Percentiles rank a stretch among this genome's conserved stretches.
Conservation (phyloP, 2,888 invertebrate species). For the Tillus elongatus region DNA sequence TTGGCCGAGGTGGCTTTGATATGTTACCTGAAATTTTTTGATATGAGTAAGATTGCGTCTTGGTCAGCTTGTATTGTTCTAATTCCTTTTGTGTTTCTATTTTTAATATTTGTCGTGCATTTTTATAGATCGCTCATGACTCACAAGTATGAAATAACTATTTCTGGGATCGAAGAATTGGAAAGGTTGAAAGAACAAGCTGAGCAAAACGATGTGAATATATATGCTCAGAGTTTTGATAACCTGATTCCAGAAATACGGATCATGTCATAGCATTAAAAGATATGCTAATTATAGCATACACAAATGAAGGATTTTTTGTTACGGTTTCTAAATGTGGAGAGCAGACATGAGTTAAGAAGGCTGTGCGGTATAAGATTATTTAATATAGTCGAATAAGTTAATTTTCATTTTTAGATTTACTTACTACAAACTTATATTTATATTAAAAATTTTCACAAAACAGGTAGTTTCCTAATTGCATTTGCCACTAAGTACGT, state of each 20-base stretch:
- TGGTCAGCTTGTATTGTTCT: conserved; percentile 86
- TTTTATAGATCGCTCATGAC: conserved; percentile 90
- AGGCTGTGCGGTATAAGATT: no score
- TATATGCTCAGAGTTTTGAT: conserved; percentile 48
- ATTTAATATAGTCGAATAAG: no score
- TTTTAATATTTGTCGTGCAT: conserved; percentile 88
- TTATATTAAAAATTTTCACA: no score
- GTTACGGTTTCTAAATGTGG: no score
- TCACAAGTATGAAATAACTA: conserved; percentile 84
- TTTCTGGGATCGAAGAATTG: conserved; percentile 74
- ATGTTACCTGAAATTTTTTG: conserved; percentile 96
- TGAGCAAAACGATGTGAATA: conserved; percentile 50
- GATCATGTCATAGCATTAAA: conserved; percentile 53
- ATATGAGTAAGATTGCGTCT: conserved; percentile 70
- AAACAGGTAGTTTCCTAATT: no score
- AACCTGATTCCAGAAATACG: conserved; percentile 44
- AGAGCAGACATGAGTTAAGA: no score
- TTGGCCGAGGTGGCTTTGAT: conserved; percentile 91
- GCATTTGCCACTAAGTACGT: no score
- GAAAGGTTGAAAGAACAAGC: conserved; percentile 80
- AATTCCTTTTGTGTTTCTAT: conserved; percentile 85
- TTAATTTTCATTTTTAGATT: no score
- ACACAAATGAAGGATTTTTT: no score
- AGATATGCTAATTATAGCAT: no score
- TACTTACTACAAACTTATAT: no score